phyloP scores from a whole-genome alignment of 2,888 invertebrate genomes.

The Orchestes rusci region DNA sequence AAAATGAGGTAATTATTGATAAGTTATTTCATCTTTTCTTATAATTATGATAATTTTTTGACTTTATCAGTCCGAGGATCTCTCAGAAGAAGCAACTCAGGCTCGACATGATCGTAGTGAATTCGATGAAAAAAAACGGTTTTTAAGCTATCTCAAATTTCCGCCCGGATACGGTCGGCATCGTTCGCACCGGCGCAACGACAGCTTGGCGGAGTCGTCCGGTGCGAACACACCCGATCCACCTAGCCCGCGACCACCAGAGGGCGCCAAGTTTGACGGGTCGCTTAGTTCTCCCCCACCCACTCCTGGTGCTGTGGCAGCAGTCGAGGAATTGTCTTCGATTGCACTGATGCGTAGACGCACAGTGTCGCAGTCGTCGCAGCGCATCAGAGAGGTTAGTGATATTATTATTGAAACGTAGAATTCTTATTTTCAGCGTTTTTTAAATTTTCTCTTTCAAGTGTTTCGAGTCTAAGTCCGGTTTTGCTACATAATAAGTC shows the following conservation, averaged over 20 bases:
- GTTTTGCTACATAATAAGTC: too few relatives aligned
- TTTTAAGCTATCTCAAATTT: slow-evolving; percentile 51
- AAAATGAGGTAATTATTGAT: slow-evolving; percentile 46
- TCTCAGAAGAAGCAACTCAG: slow-evolving; percentile 65
- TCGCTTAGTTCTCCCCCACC: slow-evolving; percentile 42
- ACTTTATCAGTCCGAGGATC: slow-evolving; percentile 59
- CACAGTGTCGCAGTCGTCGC: slow-evolving; percentile 45
- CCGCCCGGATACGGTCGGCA: slow-evolving; percentile 44
- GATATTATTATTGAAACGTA: too few relatives aligned
- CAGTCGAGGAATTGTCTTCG: slow-evolving; percentile 29
- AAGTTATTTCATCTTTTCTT: not conserved
- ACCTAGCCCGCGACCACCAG: slow-evolving; percentile 49
- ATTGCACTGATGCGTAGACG: slow-evolving; percentile 42
- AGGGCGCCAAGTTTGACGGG: slow-evolving; percentile 25
- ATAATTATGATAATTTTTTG: not conserved
- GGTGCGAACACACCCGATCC: slow-evolving; percentile 67
- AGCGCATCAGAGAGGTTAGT: slow-evolving; percentile 36
- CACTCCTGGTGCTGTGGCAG: slow-evolving; percentile 32
- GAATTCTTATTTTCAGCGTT: too few relatives aligned
- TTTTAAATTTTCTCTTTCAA: too few relatives aligned
- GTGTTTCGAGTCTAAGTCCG: too few relatives aligned
- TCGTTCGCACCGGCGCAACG: slow-evolving; percentile 57
- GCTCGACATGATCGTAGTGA: slow-evolving; percentile 72
- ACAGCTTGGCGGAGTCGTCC: slow-evolving; percentile 62
- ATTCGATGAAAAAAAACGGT: slow-evolving; percentile 72